Evolutionary conservation across 2,113 vertebrate genomes (phyloP).

Genomic region (Colinus virginianus): DNA sequence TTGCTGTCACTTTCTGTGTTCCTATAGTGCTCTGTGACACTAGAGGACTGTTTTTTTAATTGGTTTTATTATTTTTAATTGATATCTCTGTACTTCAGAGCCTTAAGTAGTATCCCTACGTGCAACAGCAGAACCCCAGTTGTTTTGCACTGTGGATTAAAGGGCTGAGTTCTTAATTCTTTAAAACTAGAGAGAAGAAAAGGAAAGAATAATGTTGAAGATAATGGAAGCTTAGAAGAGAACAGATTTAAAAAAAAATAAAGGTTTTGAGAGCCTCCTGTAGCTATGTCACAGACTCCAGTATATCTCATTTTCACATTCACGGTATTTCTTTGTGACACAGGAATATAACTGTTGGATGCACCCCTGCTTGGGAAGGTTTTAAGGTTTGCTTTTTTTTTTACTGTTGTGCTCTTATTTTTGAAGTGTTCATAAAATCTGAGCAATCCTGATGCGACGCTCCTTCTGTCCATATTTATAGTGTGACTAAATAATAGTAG

Average conservation of each 20-base stretch:
- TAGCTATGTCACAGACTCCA: not conserved
- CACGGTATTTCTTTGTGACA: not conserved
- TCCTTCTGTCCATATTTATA: not conserved
- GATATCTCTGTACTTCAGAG: fast-evolving
- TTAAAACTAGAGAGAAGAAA: not conserved
- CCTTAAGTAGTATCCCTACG: not conserved
- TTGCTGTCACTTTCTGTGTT: not conserved
- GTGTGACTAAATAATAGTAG: not conserved
- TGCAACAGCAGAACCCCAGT: not conserved
- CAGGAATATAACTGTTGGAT: not conserved
- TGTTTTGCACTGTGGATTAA: not conserved
- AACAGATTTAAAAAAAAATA: not conserved
- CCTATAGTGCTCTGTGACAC: not conserved
- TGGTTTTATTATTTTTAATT: not conserved
- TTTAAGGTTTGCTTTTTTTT: not conserved
- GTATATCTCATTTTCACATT: not conserved
- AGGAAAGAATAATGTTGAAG: not conserved
- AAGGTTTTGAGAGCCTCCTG: not conserved
- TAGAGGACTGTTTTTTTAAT: not conserved
- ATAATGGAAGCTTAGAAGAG: not conserved
- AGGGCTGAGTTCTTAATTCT: not conserved
- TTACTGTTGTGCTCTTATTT: not conserved
- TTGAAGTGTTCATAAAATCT: not conserved
- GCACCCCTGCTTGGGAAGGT: not conserved
- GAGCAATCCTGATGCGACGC: not conserved